Evolutionary conservation across 2,113 vertebrate species (phyloP).

Genomic region (Mobula birostris): DNA sequence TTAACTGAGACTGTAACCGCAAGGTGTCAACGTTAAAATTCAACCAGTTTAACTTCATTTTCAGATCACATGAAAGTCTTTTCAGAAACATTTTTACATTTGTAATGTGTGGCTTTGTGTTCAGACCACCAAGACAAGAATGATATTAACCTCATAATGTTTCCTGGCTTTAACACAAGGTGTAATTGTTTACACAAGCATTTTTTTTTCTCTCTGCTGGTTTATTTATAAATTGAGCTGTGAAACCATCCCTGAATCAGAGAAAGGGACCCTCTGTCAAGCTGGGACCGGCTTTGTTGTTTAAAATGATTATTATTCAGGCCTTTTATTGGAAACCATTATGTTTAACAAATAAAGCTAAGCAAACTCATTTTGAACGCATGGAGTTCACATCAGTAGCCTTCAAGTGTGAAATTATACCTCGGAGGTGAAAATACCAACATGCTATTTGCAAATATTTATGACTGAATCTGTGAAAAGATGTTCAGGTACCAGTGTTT

Average conservation of each 20-base stretch:
- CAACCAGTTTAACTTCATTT: background rate
- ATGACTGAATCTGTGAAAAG: conserved; percentile 30
- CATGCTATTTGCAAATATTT: conserved; percentile 29
- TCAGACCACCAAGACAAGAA: background rate
- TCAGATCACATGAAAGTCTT: background rate
- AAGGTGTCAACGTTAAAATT: background rate
- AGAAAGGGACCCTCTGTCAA: background rate
- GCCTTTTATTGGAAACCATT: conserved; percentile 19
- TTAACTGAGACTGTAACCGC: background rate
- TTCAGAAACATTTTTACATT: background rate
- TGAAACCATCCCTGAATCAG: background rate
- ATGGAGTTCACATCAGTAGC: conserved; percentile 27
- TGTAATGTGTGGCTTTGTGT: background rate
- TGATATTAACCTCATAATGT: background rate
- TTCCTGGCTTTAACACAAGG: background rate
- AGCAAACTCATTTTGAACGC: conserved; percentile 28
- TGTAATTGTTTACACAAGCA: background rate
- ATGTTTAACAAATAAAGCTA: conserved; percentile 35
- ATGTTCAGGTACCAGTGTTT: conserved; percentile 48
- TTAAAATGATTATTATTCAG: conserved; percentile 30
- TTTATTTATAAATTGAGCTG: background rate
- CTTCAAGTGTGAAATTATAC: conserved; percentile 33
- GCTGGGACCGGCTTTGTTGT: background rate
- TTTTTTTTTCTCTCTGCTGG: background rate
- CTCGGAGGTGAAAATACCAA: conserved; percentile 26